Conservation (phyloP, 2,113 vertebrate species). For the Peucedramus taeniatus region DNA sequence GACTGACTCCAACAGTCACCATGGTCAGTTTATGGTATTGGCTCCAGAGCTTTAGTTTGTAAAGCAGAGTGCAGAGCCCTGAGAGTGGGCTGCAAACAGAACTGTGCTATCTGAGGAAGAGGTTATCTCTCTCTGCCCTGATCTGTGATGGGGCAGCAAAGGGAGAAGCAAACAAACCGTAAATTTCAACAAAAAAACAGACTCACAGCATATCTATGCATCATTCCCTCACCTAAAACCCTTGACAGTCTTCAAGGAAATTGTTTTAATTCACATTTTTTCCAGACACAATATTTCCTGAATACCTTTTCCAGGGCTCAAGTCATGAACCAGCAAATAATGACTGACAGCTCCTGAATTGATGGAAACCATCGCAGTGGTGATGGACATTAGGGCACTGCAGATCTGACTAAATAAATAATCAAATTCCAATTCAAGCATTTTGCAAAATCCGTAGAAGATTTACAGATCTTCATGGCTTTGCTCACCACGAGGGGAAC, state of each 20-base stretch:
- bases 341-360: neutral
- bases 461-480: neutral
- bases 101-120: neutral
- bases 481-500: neutral
- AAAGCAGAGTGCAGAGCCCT: neutral
- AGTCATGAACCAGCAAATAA: neutral
- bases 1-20: neutral
- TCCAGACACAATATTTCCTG: neutral
- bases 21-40: neutral
- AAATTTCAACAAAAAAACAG: slow-evolving; percentile 41
- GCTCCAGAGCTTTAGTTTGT: neutral
- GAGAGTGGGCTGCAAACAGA: neutral
- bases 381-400: neutral
- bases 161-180: slow-evolving; percentile 40
- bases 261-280: slow-evolving; percentile 14
- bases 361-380: neutral
- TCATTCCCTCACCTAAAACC: neutral
- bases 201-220: neutral
- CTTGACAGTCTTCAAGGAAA: neutral
- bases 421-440: neutral
- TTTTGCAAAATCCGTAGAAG: neutral
- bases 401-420: neutral
- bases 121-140: neutral
- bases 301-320: slow-evolving; percentile 23
- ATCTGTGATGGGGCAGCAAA: neutral